Base-by-base conservation (phyloP, 2,888 invertebrate species). In the Leptinotarsa peninsularis region DNA sequence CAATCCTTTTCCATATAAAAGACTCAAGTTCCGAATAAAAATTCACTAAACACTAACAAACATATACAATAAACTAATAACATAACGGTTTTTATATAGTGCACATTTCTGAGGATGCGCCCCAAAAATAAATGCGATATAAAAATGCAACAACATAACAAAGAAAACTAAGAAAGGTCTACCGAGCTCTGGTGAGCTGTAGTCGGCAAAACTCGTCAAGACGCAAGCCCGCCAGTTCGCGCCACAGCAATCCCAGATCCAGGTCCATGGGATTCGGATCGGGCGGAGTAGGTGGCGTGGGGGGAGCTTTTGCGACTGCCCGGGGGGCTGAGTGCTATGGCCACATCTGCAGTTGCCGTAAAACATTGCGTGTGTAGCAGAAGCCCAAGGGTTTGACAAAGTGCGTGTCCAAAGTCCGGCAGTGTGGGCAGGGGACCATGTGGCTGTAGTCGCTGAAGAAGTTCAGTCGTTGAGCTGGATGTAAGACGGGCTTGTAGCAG, bases 361-460 rank as follows among this genome's bases (percentile, higher is more conserved):
- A 81, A 79, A 82, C 90, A 90, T 93, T 93, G 89, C 94, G 93
- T 85, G 94, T 92, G 91, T 94, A 96, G 91, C 95, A 95, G 89
- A 93, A 93, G 80, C 92, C 91, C 86, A 98, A 90, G 72, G 96
- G 95, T 90, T 97, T 97, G 83, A 98, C 96, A 90, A 98, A 98
- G 91, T 98, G 98, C 74, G 95, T 95, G 90, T 98, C 98, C 84
- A 94, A 91, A 72, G 93, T 93, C 84, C 94, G 93, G 91, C 98
- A 98, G 88, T 95, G 95, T 54, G 96, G 96, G 89, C 98, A 98
- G 82, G 95, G 93, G 86, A 96, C 93, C 84, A 94, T 93, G 87
- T 96, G 96, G 87, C 96, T 96, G 91, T 98, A 98, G 90, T 98
- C 97, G 84, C 97, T 97, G 91, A 95, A 98, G 92, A 93, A 96